Evolutionary conservation across 2,113 vertebrate genomes (phyloP).

Genomic region (Bos indicus): DNA sequence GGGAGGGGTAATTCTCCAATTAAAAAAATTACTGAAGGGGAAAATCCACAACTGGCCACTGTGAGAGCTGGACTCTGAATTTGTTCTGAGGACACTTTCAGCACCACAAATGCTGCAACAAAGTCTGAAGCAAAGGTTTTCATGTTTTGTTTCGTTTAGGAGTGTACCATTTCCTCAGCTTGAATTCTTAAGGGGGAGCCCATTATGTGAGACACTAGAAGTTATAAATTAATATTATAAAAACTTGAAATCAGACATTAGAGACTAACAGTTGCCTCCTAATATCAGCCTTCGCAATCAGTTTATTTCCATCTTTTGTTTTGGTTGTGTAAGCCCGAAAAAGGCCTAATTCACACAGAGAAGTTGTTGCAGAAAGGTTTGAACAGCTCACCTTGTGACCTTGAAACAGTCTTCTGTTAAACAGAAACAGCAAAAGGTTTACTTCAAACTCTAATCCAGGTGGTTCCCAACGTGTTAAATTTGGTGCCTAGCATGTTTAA

Average conservation of each 20-base stretch:
- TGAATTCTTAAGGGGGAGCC: background rate
- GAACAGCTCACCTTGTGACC: background rate
- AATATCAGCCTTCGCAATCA: background rate
- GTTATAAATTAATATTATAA: background rate
- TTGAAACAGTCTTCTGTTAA: background rate
- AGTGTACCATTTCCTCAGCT: background rate
- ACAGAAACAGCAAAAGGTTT: background rate
- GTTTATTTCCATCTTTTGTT: background rate
- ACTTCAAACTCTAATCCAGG: constrained; percentile 8
- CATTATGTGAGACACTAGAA: background rate
- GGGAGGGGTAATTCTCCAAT: background rate
- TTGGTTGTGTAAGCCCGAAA: background rate
- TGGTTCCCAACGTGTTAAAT: background rate
- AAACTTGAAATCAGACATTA: background rate
- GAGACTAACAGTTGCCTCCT: background rate
- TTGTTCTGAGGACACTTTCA: background rate
- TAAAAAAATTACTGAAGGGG: background rate
- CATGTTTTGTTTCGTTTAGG: background rate
- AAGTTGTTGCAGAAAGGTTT: background rate
- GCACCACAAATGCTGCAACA: background rate
- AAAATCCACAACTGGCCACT: background rate
- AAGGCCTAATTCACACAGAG: background rate
- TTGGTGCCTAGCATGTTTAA: background rate
- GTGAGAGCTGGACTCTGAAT: background rate
- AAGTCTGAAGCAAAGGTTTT: background rate